Evolutionary conservation across 2,797 vertebrate genomes (phyloP), one percentile per base, ranked within the genome.

Genomic region (Neopelma chrysocephalum): DNA sequence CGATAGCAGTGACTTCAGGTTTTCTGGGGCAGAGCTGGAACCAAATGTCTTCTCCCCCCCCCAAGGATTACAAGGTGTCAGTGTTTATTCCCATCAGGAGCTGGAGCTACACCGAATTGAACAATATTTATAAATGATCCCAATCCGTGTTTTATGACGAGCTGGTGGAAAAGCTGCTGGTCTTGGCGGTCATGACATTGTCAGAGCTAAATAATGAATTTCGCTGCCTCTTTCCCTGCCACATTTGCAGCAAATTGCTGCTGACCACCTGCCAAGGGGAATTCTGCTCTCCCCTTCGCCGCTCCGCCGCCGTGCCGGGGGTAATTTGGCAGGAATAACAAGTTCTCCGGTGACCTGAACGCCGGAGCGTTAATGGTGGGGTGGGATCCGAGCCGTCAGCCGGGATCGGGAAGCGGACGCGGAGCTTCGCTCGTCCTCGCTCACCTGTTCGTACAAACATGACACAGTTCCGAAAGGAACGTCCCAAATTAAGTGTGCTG

Each of bases 261-360:
- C 94, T 84, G 86, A 94, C 87, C 90, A 96, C 80, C 94, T 96
- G 96, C 96, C 95, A 87, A 36, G 79, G 94, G 95, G 94, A 95
- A 90, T 90, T 22, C 86, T 94, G 42, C 4, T 56, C 90, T 84
- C 91, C 3, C 54, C 93, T 87, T 47, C 34, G 3, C 78, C 45
- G 92, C 82, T 87, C 47, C 34, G 3, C 78, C 45, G 92, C 82
- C 25, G 53, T 3, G 82, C 18, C 0, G 3, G 45, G 45, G 43
- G 85, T 76, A 11, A 84, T 90, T 89, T 76, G 93, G 93, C 92
- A 66, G 66, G 70, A 66, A 5, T 7, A 20, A 83, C 65, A 15
- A 86, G 72, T 88, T 86, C 93, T 96, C 68, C 6, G 0, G 21
- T 78, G 90, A 90, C 85, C 96, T 16, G 82, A n/a, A n/a, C 27